These are phyloP conservation scores for Philypnodon macrostomus DNA, from an alignment of 2,797 vertebrate species.

Conservation along the genomic window DNA sequence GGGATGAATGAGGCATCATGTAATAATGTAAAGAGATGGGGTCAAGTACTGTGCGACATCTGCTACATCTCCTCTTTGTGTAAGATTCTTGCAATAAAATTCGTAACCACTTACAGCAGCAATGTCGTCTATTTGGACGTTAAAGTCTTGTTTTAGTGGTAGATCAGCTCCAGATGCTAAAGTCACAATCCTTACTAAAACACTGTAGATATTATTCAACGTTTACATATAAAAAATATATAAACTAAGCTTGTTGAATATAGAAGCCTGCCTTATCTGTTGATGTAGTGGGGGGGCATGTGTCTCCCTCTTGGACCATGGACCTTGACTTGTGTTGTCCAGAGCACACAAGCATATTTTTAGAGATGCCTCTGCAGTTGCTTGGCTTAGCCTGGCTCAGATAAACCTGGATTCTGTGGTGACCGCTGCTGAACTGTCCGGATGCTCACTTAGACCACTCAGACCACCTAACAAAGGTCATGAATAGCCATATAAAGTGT, in stretches of 20 bases:
- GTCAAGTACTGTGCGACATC: not conserved
- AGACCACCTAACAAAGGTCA: conserved; percentile 63
- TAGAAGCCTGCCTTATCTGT: too few relatives aligned
- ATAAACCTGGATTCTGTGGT: conserved; percentile 42
- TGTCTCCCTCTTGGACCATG: conserved; percentile 36
- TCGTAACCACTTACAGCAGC: too few relatives aligned
- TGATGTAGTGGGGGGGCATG: too few relatives aligned
- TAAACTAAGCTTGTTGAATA: too few relatives aligned
- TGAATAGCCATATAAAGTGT: too few relatives aligned
- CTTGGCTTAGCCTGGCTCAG: conserved; percentile 52
- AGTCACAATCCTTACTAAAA: too few relatives aligned
- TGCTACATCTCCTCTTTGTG: not conserved
- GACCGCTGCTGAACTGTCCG: conserved; percentile 52
- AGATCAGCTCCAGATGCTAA: too few relatives aligned
- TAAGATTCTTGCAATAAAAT: not conserved
- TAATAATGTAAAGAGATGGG: conserved; percentile 2
- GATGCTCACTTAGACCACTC: conserved; percentile 2
- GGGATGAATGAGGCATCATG: conserved; percentile 21
- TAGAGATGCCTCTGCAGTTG: conserved; percentile 58
- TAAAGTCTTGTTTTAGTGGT: too few relatives aligned
- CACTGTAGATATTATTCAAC: too few relatives aligned
- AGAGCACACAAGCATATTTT: conserved; percentile 62
- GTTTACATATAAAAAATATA: too few relatives aligned
- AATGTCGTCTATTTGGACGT: too few relatives aligned
- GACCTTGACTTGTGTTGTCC: conserved; percentile 57